Percentiles rank a stretch among this genome's conserved stretches.
Evolutionary conservation across 2,113 vertebrate species (phyloP).

Genomic region (Geococcyx californianus): DNA sequence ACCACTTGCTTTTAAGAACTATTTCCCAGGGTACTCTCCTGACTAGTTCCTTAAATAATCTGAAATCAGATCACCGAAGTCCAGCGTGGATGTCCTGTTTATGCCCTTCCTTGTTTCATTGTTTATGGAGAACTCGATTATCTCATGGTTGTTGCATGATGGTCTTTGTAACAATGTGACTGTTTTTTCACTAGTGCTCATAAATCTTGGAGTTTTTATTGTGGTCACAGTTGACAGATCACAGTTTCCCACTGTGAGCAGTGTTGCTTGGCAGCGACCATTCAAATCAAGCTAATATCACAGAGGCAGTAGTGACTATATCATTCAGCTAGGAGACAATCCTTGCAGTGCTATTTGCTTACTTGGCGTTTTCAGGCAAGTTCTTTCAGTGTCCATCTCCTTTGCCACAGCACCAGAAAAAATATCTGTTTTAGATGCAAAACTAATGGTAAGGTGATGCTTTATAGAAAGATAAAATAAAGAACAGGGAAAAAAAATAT

Average conservation of each 20-base stretch:
- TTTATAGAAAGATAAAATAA: neutral
- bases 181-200: neutral
- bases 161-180: neutral
- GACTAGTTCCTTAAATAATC: too few relatives aligned
- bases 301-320: neutral
- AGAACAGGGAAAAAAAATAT: neutral
- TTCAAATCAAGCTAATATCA: neutral
- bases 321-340: neutral
- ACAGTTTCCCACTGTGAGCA: neutral
- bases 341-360: neutral
- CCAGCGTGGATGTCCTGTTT: too few relatives aligned
- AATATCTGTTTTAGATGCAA: neutral
- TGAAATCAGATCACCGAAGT: too few relatives aligned
- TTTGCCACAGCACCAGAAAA: neutral
- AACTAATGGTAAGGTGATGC: neutral
- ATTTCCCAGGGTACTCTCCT: too few relatives aligned
- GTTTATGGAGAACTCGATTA: too few relatives aligned
- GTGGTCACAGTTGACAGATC: neutral
- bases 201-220: neutral
- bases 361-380: neutral
- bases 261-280: neutral
- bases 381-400: neutral
- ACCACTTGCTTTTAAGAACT: too few relatives aligned
- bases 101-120: too few relatives aligned
- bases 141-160: too few relatives aligned